Evolutionary conservation across 2,113 vertebrate genomes (phyloP), one percentile per base, ranked within the genome.

Genomic region (Hypocryptadius cinnamomeus): DNA sequence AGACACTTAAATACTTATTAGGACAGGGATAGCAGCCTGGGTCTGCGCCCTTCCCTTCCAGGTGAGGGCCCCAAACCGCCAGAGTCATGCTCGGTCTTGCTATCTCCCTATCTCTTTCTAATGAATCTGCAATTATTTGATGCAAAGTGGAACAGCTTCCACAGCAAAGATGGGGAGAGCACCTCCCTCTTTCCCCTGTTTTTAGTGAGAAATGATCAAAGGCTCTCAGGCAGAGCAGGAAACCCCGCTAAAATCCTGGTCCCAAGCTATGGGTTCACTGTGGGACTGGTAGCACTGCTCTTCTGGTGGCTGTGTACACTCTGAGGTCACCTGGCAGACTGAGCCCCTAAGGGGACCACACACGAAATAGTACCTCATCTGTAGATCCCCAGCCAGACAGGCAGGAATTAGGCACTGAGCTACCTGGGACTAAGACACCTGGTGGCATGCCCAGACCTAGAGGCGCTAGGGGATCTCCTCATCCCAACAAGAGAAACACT

Each of bases 81-180:
- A 57, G 35, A 94, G 83, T 94, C 95, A 18, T 93, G 90, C 45
- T 89, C 1, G 0, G 57, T 96, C 94, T 95, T 96, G 96, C 69
- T 84, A 25, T 66, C 79, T 81, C 47, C 51, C 11, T 91, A 81
- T 92, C 87, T 92, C 30, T 78, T 60, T 71, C 45, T 90, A 92
- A 95, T 61, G 91, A 61, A 92, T 79, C 77, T 89, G 47, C 63
- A 93, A 69, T 76, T 76, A 87, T 54, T 81, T 90, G 51, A 69
- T 69, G 70, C 33, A 69, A 76, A 76, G 31, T 61, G 37, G 69
- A 95, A 81, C 10, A 82, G 37, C 33, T 93, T 93, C 53, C 56
- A 61, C 54, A 84, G 86, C 53, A 86, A 71, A 90, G 61, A 61
- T 44, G 13, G 19, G 37, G 31, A 79, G 7, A 89, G 8, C 30